Evolutionary conservation across 2,888 invertebrate genomes (phyloP).

Genomic region (Agrenia bidenticulata): DNA sequence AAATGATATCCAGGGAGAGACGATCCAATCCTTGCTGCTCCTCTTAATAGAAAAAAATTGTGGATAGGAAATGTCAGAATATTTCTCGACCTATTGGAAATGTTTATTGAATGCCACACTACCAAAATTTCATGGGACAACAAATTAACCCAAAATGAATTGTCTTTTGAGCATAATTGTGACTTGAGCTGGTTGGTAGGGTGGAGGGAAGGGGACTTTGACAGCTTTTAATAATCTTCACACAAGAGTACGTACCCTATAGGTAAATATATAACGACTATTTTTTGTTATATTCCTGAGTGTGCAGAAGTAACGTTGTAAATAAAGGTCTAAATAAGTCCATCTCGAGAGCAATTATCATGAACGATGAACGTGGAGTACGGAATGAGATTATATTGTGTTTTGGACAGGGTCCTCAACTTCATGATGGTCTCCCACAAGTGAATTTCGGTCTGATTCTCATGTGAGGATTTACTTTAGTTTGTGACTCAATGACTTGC

Average conservation of each 20-base stretch:
- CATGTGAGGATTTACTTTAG: neutral
- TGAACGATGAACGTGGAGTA: neutral
- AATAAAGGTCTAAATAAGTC: neutral
- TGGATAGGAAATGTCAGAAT: no score
- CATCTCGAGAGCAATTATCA: conserved; percentile 15
- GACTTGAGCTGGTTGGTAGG: no score
- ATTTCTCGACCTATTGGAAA: neutral
- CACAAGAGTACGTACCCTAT: no score
- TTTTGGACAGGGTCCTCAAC: conserved; percentile 19
- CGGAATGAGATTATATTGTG: conserved; percentile 17
- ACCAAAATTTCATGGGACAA: neutral
- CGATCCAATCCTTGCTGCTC: no score
- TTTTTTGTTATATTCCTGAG: no score
- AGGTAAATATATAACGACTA: no score
- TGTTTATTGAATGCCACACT: conserved; percentile 1
- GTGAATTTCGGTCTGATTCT: conserved; percentile 22
- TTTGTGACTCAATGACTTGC: no score
- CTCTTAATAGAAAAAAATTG: no score
- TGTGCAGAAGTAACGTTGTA: neutral
- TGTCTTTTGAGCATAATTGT: neutral
- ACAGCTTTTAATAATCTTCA: no score
- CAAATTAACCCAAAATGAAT: conserved; percentile 5
- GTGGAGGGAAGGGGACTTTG: no score
- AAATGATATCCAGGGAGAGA: no score
- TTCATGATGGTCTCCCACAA: conserved; percentile 5